Base-by-base conservation (phyloP, 2,797 vertebrate species). In the Pseudopleuronectes americanus region DNA sequence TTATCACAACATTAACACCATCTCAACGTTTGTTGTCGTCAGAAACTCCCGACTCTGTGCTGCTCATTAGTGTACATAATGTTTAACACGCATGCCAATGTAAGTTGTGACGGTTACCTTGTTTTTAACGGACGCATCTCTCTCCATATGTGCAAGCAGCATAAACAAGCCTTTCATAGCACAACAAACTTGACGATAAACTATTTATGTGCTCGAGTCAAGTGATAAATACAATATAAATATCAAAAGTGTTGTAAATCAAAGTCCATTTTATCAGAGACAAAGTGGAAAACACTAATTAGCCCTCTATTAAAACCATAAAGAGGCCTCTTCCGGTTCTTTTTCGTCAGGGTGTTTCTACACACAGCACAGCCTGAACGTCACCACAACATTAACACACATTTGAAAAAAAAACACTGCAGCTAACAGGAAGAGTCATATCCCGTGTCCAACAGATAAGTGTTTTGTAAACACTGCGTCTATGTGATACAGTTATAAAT, bases 371-470 rank as follows among this genome's bases (percentile, higher is more conserved):
- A 22, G 21, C 1, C 23, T 0, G 0, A 8, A 21, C 24, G 26
- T 38, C 19, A 49, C 57, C 51, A 56, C 52, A 81, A 48, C 45
- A 60, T 4, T 14, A 1, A 13, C 31, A 23, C 10, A 6, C 21
- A 41, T 17, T 45, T 45, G 38, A 2, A 43, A 38, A 26, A 2
- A 41, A 57, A 31, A 43, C 8, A 7, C 7, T 4, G 55, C 51
- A 36, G 43, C 66, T n/a, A 51, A 84, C 80, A 77, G 85, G 83
- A 88, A 91, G 76, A 67, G 24, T 17, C 21, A 56, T 63, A 53
- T 80, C 52, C 66, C 56, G 4, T 51, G 77, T 52, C 62, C 52
- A 38, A 68, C 56, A 83, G 76, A 88, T 85, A 84, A 77, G 68
- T 58, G 70, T 65, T 78, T 67, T 67, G 78, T 63, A 76, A 83